Evolutionary conservation across 1,140 invertebrate species (phyloP).

Genomic region (Chelonus insularis): DNA sequence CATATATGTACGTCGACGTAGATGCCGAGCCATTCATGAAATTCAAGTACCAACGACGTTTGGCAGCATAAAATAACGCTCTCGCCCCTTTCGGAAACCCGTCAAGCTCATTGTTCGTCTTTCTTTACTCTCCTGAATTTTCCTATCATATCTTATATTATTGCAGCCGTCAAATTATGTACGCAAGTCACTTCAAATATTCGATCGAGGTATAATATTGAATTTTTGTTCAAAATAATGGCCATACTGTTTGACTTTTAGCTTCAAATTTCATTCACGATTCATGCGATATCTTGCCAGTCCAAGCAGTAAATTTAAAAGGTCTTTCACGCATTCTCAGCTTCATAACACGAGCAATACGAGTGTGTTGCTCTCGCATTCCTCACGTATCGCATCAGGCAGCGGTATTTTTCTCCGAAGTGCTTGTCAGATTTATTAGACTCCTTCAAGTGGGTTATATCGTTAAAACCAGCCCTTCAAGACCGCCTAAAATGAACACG

Average conservation of each 20-base stretch:
- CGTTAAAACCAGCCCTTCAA: conserved; percentile 4
- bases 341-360: conserved; percentile 12
- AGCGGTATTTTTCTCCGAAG: not conserved
- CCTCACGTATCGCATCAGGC: not conserved
- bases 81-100: not conserved
- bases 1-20: conserved; percentile 5
- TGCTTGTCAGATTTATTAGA: conserved; percentile 26
- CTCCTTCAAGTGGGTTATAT: not conserved
- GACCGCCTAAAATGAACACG: not conserved
- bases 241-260: too few species aligned
- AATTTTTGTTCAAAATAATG: too few species aligned
- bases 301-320: not conserved
- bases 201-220: too few species aligned
- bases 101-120: not conserved
- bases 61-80: conserved; percentile 5
- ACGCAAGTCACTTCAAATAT: too few species aligned
- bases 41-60: conserved; percentile 24
- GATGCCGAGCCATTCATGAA: conserved; percentile 21
- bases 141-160: not conserved
- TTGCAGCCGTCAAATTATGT: not conserved
- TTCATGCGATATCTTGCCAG: not conserved
- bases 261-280: too few species aligned
- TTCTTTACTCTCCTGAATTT: not conserved
- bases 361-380: conserved; percentile 16
- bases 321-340: conserved; percentile 17